Evolutionary conservation across 2,113 vertebrate genomes (phyloP), one percentile per base, ranked within the genome.

Genomic region (Brachirus orientalis): DNA sequence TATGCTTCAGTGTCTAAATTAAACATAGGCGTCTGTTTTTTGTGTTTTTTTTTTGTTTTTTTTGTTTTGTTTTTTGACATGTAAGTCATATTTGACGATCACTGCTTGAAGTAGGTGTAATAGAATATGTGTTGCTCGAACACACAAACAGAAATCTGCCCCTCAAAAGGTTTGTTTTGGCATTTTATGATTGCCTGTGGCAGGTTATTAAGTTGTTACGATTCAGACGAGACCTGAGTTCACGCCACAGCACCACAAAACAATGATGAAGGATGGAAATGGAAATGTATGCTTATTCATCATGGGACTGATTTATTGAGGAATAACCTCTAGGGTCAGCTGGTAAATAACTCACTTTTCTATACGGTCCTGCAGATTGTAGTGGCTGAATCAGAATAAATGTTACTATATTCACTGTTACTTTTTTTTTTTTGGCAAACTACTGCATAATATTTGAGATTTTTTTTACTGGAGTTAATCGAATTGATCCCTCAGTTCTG

Each of bases 251-350:
- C 58, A 37, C 56, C 0, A 3, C 52, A 68, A 55, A 63, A 62
- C 60, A 13, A 55, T 74, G 62, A 65, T 16, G 28, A 69, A 22
- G 40, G 63, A 83, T 57, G 66, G 60, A 75, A 69, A 78, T 51
- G 33, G 74, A 82, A 82, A 74, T 65, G 44, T 41, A 48, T 50
- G 41, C 38, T 7, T 69, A 78, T 83, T 84, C 67, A 71, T 86
- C 77, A 81, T 75, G 63, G 57, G 28, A 41, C 80, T 79, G 80
- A 86, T 85, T 77, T 83, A 82, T 81, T 63, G 70, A 67, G 53
- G 48, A 63, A 75, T 77, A 65, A 75, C 71, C 56, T 69, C 40
- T 53, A 44, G 20, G 62, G 58, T 75, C 69, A 85, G 67, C 67
- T 69, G 59, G 62, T 83, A 77, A 75, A 89, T 88, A 88, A 69